A percentile compares a stretch with the other conserved stretches of the same genome.
Evolutionary conservation across 2,888 invertebrate species (phyloP).

Genomic region (Calameuta pallipes): DNA sequence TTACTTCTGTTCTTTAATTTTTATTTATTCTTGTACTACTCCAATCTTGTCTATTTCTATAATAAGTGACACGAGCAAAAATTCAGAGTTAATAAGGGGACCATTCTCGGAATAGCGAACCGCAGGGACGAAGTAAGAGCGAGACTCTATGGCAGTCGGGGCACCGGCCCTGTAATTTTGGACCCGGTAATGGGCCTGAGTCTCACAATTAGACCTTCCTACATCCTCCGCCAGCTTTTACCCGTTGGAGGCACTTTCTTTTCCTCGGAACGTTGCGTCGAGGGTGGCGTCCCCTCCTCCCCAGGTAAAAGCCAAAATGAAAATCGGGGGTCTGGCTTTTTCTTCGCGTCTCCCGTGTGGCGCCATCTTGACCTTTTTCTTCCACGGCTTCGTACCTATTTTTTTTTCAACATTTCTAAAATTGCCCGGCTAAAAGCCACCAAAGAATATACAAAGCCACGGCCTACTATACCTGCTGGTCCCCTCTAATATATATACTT

Average conservation of each 20-base stretch:
- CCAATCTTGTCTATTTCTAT: neutral
- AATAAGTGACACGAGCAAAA: slow-evolving; percentile 43
- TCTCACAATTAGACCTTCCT: slow-evolving; percentile 62
- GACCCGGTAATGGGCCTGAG: slow-evolving; percentile 53
- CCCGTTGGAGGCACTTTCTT: slow-evolving; percentile 40
- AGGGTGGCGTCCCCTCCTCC: neutral
- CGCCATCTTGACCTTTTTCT: neutral
- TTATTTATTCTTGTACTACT: neutral
- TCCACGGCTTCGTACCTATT: neutral
- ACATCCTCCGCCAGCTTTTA: slow-evolving; percentile 43
- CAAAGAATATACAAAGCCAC: neutral
- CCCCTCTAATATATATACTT: neutral
- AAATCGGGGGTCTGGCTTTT: neutral
- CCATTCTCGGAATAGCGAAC: slow-evolving; percentile 46
- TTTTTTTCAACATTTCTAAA: neutral
- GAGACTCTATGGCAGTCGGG: slow-evolving; percentile 40
- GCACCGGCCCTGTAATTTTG: slow-evolving; percentile 60
- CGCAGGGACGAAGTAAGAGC: slow-evolving; percentile 23
- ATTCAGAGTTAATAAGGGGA: slow-evolving; percentile 37
- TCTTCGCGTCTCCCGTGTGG: neutral
- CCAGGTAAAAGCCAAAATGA: neutral
- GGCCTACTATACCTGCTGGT: neutral
- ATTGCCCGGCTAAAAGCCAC: neutral
- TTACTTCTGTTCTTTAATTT: neutral
- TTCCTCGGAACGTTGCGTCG: slow-evolving; percentile 19